Percentiles rank a stretch among this genome's conserved stretches.
These are phyloP conservation scores for Ochropleura leucogaster DNA, from an alignment of 2,888 invertebrate genomes.

Conservation along the genomic window DNA sequence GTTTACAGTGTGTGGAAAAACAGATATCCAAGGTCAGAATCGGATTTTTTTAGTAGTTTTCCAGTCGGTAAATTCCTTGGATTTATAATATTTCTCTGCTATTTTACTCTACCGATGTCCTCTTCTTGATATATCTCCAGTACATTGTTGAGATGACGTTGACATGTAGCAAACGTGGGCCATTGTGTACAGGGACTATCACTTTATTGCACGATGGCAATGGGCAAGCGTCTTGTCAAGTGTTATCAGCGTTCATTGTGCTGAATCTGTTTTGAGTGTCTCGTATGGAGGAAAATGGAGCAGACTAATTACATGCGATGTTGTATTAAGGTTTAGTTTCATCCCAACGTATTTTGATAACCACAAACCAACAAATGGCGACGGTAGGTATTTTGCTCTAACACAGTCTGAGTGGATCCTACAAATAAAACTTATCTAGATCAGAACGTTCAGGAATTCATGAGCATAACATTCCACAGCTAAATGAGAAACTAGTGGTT, in stretches of 20 bases:
- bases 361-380: background rate
- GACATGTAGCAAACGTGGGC: constrained; percentile 42
- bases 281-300: constrained; percentile 26
- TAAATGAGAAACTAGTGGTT: too few relatives aligned
- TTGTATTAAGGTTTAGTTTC: background rate
- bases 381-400: background rate
- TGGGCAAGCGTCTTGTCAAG: constrained; percentile 52
- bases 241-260: constrained; percentile 49
- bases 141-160: constrained; percentile 41
- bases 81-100: background rate
- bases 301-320: constrained; percentile 7
- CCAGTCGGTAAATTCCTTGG: background rate
- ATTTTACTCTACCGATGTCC: background rate
- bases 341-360: constrained; percentile 16
- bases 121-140: constrained; percentile 20
- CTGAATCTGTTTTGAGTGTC: constrained; percentile 35
- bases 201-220: constrained; percentile 52
- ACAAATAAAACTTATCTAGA: background rate
- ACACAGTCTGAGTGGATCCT: background rate
- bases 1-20: background rate
- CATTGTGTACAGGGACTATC: constrained; percentile 46
- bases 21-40: too few relatives aligned
- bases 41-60: background rate
- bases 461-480: background rate
- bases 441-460: background rate